Evolutionary conservation across 2,797 vertebrate species (phyloP), one percentile per base, ranked within the genome.

Genomic region (Diglossa cyanea): DNA sequence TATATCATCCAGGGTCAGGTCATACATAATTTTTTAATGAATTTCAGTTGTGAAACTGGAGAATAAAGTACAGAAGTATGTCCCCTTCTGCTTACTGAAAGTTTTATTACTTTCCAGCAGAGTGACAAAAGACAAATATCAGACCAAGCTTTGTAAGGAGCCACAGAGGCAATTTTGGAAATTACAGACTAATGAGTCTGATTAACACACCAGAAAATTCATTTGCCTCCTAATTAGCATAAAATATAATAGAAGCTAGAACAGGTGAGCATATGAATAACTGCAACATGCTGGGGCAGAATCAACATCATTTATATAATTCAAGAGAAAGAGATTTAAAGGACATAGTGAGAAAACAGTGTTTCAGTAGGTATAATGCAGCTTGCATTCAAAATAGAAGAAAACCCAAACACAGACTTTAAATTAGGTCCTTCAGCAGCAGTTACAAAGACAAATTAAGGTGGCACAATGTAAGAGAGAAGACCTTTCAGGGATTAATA

Each of bases 131-230:
- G 81, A 92, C 63, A 76, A 67, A 82, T 91, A 94, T 79, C 51
- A 94, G 51, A 89, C 48, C 44, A 87, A 94, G 50, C 11, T 90
- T 92, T 78, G 26, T 57, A 90, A 95, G 60, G 71, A 70, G 7
- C 67, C 81, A 76, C 89, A 89, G 63, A 89, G 47, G 35, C 71
- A 88, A 51, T 90, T 92, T 79, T 75, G 66, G 66, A 71, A 95
- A 95, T 93, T 93, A 78, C 66, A 84, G 76, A 78, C 55, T 92
- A 95, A 94, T 93, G 86, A 92, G 83, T 75, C 77, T 58, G 58
- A 95, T 95, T 95, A 94, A 94, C 73, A 94, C 35, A 90, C 54
- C 48, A 92, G 77, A 93, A 96, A 95, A 95, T 93, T 88, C 35
- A 86, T 96, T 94, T 96, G 67, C 74, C 40, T 92, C 9, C 17